These are phyloP conservation scores for Cyprinodon variegatus DNA, from an alignment of 2,113 vertebrate genomes.

Conservation along the genomic window DNA sequence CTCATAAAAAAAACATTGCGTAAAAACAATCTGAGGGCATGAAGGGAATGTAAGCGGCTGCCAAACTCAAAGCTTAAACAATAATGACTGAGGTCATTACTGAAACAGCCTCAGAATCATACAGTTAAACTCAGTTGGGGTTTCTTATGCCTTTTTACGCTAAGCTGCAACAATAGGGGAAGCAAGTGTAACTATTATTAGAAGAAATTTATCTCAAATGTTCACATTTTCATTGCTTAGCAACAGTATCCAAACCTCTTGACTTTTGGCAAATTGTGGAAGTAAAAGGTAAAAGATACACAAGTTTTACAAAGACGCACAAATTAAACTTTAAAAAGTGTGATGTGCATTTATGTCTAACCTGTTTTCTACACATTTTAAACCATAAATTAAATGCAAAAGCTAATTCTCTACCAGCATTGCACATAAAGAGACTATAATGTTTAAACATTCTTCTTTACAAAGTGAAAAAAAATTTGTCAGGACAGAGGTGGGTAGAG, in stretches of 20 bases:
- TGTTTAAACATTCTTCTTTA: too few species aligned
- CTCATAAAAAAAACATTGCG: constrained; percentile 40
- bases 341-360: not conserved
- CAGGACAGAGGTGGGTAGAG: too few species aligned
- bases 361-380: not conserved
- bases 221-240: not conserved
- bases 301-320: too few species aligned
- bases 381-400: not conserved
- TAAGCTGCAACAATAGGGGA: not conserved
- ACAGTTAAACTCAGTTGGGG: not conserved
- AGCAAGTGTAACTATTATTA: not conserved
- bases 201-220: not conserved
- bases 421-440: not conserved
- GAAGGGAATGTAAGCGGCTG: constrained; percentile 1
- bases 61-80: not conserved
- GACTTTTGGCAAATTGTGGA: not conserved
- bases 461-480: too few species aligned
- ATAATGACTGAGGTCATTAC: not conserved
- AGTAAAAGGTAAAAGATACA: not conserved
- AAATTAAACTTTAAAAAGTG: not conserved
- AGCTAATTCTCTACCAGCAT: not conserved
- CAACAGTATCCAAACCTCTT: not conserved
- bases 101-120: not conserved
- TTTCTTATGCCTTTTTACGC: not conserved
- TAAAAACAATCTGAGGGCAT: constrained; percentile 4